Percentiles rank a stretch among this genome's conserved stretches.
Evolutionary conservation across 2,797 vertebrate genomes (phyloP).

Genomic region (Mus minutoides): DNA sequence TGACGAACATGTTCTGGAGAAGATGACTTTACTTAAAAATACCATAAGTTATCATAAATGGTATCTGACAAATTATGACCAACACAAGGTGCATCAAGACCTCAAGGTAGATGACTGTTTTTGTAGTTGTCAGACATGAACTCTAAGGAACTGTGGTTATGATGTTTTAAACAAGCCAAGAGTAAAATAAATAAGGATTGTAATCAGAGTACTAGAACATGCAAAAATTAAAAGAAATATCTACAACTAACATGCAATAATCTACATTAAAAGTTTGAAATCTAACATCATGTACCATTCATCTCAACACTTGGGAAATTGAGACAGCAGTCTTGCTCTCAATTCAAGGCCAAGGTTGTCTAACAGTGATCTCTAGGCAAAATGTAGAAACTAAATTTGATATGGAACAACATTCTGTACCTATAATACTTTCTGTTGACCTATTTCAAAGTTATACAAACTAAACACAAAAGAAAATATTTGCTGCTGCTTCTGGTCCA

Average conservation of each 20-base stretch:
- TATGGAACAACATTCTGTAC: background rate
- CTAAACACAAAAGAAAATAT: background rate
- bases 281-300: background rate
- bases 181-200: background rate
- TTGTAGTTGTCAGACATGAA: background rate
- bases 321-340: background rate
- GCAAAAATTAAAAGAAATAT: background rate
- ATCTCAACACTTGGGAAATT: background rate
- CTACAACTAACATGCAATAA: background rate
- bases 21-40: background rate
- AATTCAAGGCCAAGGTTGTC: background rate
- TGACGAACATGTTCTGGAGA: background rate
- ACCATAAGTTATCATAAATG: background rate
- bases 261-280: background rate
- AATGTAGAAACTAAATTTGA: background rate
- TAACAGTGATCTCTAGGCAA: background rate
- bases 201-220: background rate
- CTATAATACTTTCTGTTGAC: background rate
- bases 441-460: background rate
- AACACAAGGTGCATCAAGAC: background rate
- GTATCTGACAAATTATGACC: background rate
- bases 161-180: slow-evolving; percentile 2
- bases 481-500: background rate
- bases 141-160: background rate
- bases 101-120: background rate